Conservation (phyloP, 2,888 invertebrate genomes). For the Ceratothoa steindachneri region DNA sequence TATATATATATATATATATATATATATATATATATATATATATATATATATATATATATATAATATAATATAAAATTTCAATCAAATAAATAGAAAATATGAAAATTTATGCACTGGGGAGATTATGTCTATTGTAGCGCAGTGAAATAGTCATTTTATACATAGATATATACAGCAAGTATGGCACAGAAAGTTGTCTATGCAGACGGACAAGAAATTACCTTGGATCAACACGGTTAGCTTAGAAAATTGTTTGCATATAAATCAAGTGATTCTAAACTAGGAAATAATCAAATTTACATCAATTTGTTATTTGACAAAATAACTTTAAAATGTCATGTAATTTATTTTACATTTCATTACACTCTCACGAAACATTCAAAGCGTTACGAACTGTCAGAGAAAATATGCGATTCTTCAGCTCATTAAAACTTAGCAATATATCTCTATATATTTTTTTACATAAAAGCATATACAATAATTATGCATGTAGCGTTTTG, state of each 20-base stretch:
- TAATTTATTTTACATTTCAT: not conserved
- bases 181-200: no score
- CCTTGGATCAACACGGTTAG: not conserved
- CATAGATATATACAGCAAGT: no score
- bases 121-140: no score
- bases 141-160: no score
- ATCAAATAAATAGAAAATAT: not conserved
- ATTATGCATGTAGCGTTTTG: not conserved
- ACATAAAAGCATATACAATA: not conserved
- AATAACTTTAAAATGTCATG: not conserved
- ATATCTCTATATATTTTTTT: not conserved
- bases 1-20: constrained; percentile 13
- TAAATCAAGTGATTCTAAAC: constrained; percentile 9
- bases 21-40: constrained; percentile 9
- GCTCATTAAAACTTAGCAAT: not conserved
- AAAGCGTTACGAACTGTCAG: not conserved
- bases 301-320: not conserved
- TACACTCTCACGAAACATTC: not conserved
- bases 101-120: no score
- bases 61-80: not conserved
- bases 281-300: not conserved
- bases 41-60: constrained; percentile 20
- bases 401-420: not conserved
- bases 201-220: no score
- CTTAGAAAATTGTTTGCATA: not conserved